Evolutionary conservation across 2,113 vertebrate species (phyloP).

Genomic region (Corythaeola cristata): DNA sequence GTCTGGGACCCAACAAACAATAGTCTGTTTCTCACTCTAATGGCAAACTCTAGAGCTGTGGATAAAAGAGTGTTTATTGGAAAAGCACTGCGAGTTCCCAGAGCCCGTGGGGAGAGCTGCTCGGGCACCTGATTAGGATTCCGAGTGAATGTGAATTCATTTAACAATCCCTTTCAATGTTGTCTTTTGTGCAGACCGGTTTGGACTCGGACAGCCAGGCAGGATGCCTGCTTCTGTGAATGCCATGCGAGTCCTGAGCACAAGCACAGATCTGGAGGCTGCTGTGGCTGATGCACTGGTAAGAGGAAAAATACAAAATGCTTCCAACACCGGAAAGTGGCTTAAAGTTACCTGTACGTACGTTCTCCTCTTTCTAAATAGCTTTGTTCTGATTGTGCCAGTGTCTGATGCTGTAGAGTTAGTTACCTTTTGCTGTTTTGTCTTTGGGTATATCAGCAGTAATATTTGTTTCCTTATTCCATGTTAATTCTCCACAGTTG

Average conservation of each 20-base stretch:
- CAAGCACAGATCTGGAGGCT: constrained; percentile 95
- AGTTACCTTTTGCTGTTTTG: background rate
- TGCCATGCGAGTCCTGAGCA: constrained; percentile 94
- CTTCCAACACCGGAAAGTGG: constrained; percentile 49
- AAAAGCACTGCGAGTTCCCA: constrained; percentile 46
- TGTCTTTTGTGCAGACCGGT: constrained; percentile 86
- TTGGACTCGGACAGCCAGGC: constrained; percentile 91
- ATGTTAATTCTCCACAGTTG: background rate
- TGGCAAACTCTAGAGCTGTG: background rate
- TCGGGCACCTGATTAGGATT: constrained; percentile 43
- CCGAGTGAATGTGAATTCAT: constrained; percentile 41
- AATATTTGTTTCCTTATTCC: background rate
- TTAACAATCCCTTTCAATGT: constrained; percentile 67
- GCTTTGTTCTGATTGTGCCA: constrained; percentile 2
- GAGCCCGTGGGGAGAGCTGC: constrained; percentile 11
- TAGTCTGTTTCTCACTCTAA: constrained; percentile 12
- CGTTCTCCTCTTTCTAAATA: constrained; percentile 46
- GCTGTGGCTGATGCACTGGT: constrained; percentile 97
- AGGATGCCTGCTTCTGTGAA: constrained; percentile 92
- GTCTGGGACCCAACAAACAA: background rate
- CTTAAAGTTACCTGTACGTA: constrained; percentile 58
- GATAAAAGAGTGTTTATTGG: constrained; percentile 8
- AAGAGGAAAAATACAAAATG: constrained; percentile 72
- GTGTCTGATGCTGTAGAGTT: constrained; percentile 12
- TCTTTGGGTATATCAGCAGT: background rate